Evolutionary conservation across 2,888 invertebrate genomes (phyloP).

Genomic region (Drosophila neotestacea): DNA sequence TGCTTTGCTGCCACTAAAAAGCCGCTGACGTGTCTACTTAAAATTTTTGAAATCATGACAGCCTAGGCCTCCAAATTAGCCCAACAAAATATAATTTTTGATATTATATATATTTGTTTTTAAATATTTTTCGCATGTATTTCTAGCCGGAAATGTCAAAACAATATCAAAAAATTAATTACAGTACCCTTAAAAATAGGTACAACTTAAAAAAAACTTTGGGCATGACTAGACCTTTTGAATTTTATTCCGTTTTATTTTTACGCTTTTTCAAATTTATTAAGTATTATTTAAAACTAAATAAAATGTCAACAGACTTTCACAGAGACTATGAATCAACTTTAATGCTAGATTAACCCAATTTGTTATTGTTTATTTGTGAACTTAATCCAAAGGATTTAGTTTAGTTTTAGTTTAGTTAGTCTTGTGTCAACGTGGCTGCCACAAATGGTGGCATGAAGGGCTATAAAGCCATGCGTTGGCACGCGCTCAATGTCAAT

Average conservation of each 20-base stretch:
- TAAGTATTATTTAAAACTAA: neutral
- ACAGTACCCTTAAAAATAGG: slow-evolving; percentile 18
- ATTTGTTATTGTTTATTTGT: slow-evolving; percentile 17
- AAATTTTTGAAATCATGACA: slow-evolving; percentile 67
- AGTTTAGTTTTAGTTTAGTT: neutral
- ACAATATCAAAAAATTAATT: slow-evolving; percentile 37
- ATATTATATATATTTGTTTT: slow-evolving; percentile 19
- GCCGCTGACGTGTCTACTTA: slow-evolving; percentile 78
- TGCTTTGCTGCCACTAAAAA: slow-evolving; percentile 61
- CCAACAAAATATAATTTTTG: slow-evolving; percentile 13
- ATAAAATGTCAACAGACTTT: slow-evolving; percentile 22
- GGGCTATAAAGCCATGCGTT: slow-evolving; percentile 22
- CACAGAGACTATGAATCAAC: neutral
- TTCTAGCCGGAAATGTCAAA: slow-evolving; percentile 51
- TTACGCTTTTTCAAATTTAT: neutral
- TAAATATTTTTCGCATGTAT: slow-evolving; percentile 17
- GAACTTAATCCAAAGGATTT: slow-evolving; percentile 13
- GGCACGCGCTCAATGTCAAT: slow-evolving; percentile 67
- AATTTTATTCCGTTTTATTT: too few species aligned
- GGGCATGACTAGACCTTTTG: too few species aligned
- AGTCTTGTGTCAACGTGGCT: slow-evolving; percentile 12
- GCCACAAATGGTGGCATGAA: slow-evolving; percentile 32
- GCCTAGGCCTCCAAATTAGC: slow-evolving; percentile 68
- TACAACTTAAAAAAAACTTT: too few species aligned
- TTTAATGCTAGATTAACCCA: slow-evolving; percentile 20